Conservation (phyloP, 2,797 vertebrate species). For the Pseudocheirus occidentalis region DNA sequence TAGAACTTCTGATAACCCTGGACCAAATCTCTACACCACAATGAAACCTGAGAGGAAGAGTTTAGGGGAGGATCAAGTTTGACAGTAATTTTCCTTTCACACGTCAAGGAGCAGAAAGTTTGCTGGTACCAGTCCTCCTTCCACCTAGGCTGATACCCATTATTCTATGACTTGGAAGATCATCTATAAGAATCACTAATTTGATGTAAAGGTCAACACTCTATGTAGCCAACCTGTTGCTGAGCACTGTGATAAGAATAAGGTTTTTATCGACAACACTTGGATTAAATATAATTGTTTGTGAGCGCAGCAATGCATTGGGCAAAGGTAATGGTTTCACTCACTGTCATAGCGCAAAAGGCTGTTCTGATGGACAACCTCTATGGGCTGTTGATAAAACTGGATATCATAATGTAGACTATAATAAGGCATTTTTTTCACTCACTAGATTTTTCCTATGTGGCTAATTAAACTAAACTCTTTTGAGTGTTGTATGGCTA, state of each 20-base stretch:
- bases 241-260: neutral
- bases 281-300: neutral
- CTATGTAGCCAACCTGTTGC: neutral
- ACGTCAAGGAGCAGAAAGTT: neutral
- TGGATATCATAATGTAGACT: neutral
- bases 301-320: neutral
- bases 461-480: neutral
- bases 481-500: neutral
- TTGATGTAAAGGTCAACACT: neutral
- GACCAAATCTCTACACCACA: neutral
- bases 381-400: neutral
- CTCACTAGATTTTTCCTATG: neutral
- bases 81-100: neutral
- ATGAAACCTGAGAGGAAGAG: neutral
- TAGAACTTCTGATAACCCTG: neutral
- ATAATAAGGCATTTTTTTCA: neutral
- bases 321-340: neutral
- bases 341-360: neutral
- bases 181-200: neutral
- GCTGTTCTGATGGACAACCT: neutral
- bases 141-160: neutral
- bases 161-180: neutral
- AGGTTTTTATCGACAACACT: neutral
- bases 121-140: neutral
- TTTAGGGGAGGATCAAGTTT: neutral